Evolutionary conservation across 2,888 invertebrate genomes (phyloP).

Genomic region (Leptogaster cylindrica): DNA sequence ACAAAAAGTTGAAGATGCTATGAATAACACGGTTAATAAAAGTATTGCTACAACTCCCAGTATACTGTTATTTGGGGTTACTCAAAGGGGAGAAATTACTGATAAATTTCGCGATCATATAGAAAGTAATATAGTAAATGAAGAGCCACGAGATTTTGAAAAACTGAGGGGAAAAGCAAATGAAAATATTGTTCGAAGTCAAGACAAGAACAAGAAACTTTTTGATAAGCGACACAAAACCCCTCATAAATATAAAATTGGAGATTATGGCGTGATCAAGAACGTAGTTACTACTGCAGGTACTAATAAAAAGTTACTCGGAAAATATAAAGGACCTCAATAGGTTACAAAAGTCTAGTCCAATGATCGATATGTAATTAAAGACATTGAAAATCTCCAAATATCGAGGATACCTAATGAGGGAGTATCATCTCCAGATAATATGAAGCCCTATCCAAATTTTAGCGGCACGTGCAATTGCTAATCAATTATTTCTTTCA

Average conservation of each 20-base stretch:
- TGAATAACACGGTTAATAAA: conserved; percentile 47
- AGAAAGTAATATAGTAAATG: background rate
- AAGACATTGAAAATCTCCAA: too few relatives aligned
- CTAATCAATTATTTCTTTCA: too few relatives aligned
- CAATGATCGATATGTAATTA: background rate
- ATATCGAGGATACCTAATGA: background rate
- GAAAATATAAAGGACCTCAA: background rate
- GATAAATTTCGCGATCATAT: conserved; percentile 7
- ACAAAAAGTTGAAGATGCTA: conserved; percentile 7
- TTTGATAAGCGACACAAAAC: background rate
- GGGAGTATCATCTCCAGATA: background rate
- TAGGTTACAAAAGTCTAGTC: background rate
- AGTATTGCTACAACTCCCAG: conserved; percentile 50
- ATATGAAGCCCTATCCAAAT: background rate
- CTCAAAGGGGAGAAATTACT: conserved; percentile 48
- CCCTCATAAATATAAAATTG: background rate
- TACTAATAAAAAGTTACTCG: background rate
- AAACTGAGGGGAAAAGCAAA: background rate
- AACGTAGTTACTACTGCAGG: background rate
- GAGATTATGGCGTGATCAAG: background rate
- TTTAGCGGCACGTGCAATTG: background rate
- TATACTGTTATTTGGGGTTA: conserved; percentile 50
- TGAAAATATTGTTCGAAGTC: conserved; percentile 2
- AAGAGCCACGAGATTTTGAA: background rate
- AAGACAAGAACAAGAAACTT: background rate